Evolutionary conservation across 2,888 invertebrate genomes (phyloP), one percentile per base, ranked within the genome.

Genomic region (Diarsia dahlii): DNA sequence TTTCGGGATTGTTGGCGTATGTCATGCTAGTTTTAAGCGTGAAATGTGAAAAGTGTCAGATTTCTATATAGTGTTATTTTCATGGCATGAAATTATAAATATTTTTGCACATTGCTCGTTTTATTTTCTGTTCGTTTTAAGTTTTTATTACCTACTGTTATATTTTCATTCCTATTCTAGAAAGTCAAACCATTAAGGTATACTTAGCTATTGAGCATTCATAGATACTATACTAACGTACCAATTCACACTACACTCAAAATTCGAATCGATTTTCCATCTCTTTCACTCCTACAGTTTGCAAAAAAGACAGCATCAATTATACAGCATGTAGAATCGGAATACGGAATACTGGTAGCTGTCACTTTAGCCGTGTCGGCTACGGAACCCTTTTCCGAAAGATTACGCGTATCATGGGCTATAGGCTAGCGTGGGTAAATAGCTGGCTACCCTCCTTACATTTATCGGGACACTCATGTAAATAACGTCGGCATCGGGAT

Each of bases 401-500:
- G 95, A 95, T 95, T 95, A 95, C 94, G 90, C 93, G 90, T 93
- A 94, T 95, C 93, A 92, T 90, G 90, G 89, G 88, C 89, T 85
- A 92, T 90, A 90, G 90, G 88, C 90, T 84, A 87, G 89, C 87
- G 88, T 85, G 91, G 91, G 92, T 92, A 94, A 92, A 93, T 93
- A 92, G 91, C 89, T 87, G 78, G 83, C 84, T 80, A 89, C 91
- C 92, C 91, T 91, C 90, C 90, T 91, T 90, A 94, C 91, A 93
- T 93, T 93, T 94, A 94, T 94, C 90, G 91, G 89, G 91, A 94
- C 91, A 89, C 90, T 91, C 92, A 94, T 95, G 94, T 94, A 95
- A 95, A 95, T 95, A 95, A 93, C 90, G 91, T 90, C 82, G 89
- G 90, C 88, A 89, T 89, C 88, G 84, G 89, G 90, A 91, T 92